Evolutionary conservation across 2,888 invertebrate species (phyloP), one percentile per base, ranked within the genome.

Genomic region (Tetramorium bicarinatum): DNA sequence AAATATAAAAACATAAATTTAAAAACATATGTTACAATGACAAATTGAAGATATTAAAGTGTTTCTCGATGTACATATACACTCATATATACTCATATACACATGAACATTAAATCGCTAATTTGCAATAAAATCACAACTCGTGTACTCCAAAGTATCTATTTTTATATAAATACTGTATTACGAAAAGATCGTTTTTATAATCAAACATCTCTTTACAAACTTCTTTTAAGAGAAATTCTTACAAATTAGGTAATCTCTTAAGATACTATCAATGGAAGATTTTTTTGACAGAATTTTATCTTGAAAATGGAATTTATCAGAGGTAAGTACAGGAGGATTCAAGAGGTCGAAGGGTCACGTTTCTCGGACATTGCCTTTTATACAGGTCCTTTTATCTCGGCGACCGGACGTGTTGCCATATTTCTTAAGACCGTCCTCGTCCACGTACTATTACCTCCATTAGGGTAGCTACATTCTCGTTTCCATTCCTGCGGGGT

Each of bases 341-440:
- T 15, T 41, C 15, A 18, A 38, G 9, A 66, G 41, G 77, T 62
- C 47, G 77, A 9, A 76, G 41, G 29, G 66, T 66, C 66, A 66
- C 66, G 49, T 66, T 18, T n/a, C 44, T 76, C 25, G 47, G 25
- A 75, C 29, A 2, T 64, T 64, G 62, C 38, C 47, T 52, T 25
- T 54, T 7, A 47, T 59, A 59, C 49, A 54, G 15, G 29, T 82
- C 47, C 21, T 71, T 80, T 71, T 79, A 79, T 79, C 79, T 79
- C 34, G 47, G n/a, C n/a, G 13, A 13, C 44, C 18, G 34, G 18
- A 72, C 80, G 74, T 75, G 44, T 47, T 18, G 69, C 67, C 41
- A 79, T 89, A 89, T 88, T 87, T 89, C 88, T 88, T 85, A 67
- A 61, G 66, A 47, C 21, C 54, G 69, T 59, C 62, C 77, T 82